Conservation (phyloP, 1,140 invertebrate species). For the Drosophila pachea region DNA sequence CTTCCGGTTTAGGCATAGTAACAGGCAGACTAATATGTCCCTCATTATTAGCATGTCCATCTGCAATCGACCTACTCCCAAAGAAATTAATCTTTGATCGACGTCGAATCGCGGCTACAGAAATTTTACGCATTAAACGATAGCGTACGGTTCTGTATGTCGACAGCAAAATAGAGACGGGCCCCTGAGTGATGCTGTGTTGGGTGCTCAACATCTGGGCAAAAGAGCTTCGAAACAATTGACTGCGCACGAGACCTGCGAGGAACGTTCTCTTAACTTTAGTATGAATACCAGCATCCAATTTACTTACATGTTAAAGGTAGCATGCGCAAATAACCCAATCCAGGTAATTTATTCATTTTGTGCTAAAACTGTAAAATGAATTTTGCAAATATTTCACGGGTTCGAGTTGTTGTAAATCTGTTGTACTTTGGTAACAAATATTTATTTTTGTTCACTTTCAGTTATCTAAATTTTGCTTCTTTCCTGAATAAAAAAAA, state of each 20-base stretch:
- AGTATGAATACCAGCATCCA: neutral
- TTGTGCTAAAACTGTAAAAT: neutral
- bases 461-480: too few relatives aligned
- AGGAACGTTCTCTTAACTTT: neutral
- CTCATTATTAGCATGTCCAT: neutral
- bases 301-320: neutral
- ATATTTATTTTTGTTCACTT: too few relatives aligned
- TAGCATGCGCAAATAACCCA: neutral
- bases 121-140: conserved; percentile 12
- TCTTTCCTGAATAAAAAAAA: too few relatives aligned
- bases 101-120: neutral
- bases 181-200: too few relatives aligned
- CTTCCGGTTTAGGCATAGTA: conserved; percentile 1
- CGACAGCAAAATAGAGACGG: too few relatives aligned
- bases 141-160: neutral
- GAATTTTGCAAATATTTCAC: neutral
- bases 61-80: neutral
- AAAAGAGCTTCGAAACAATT: too few relatives aligned
- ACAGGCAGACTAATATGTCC: neutral
- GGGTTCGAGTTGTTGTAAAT: too few relatives aligned
- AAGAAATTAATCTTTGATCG: conserved; percentile 7
- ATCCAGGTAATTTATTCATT: conserved; percentile 1
- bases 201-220: too few relatives aligned
- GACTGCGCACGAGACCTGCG: neutral
- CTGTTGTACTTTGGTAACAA: too few relatives aligned